phyloP scores from a whole-genome alignment of 2,888 invertebrate genomes.

The Laothoe populi region DNA sequence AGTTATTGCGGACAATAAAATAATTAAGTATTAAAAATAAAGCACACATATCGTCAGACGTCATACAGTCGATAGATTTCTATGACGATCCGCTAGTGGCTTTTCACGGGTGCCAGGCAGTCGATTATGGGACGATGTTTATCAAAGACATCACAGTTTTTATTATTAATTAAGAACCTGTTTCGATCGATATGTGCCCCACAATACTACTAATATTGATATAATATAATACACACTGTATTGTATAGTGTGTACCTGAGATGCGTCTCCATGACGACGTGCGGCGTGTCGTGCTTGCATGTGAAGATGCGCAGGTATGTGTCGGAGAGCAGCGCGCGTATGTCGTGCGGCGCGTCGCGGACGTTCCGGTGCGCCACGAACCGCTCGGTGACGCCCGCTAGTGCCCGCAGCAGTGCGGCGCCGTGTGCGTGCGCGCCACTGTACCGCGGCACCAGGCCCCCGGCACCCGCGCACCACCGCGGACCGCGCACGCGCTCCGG shows the following conservation, averaged over 20 bases:
- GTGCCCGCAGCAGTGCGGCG: conserved; percentile 89
- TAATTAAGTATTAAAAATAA: too few relatives aligned
- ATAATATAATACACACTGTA: too few relatives aligned
- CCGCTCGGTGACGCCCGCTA: conserved; percentile 89
- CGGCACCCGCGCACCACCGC: conserved; percentile 89
- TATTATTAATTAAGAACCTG: too few relatives aligned
- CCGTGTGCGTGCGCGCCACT: conserved; percentile 89
- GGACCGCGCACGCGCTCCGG: conserved; percentile 89
- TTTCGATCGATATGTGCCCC: too few relatives aligned
- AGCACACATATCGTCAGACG: too few relatives aligned
- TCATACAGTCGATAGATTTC: too few relatives aligned
- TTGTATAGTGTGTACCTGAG: conserved; percentile 84
- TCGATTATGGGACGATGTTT: too few relatives aligned
- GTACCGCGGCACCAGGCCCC: conserved; percentile 94
- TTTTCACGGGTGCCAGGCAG: too few relatives aligned
- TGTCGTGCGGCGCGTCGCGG: conserved; percentile 90
- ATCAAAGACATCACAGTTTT: too few relatives aligned
- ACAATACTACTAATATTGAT: too few relatives aligned
- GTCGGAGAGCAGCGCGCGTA: conserved; percentile 92
- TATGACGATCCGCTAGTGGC: too few relatives aligned
- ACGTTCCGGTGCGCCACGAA: conserved; percentile 93
- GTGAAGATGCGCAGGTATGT: conserved; percentile 90
- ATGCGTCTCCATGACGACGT: conserved; percentile 86
- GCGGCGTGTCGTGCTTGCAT: conserved; percentile 79
- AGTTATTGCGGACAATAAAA: too few relatives aligned